phyloP scores from a whole-genome alignment of 2,113 vertebrate genomes.

The Mus spicilegus region DNA sequence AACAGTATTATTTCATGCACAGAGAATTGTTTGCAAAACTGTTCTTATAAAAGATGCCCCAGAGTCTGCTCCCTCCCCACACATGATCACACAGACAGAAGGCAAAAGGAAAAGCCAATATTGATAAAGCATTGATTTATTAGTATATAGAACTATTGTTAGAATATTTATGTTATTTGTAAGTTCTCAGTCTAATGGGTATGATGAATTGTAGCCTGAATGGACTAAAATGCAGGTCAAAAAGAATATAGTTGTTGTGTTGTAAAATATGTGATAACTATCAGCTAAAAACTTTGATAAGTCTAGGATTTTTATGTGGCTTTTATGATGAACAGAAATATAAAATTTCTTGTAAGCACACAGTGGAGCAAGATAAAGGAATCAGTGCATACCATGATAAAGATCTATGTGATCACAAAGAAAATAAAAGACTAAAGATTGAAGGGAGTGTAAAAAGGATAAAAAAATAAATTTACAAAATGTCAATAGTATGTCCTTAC shows the following conservation, averaged over 20 bases:
- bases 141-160: background rate
- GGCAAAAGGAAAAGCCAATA: background rate
- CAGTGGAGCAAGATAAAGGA: background rate
- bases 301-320: background rate
- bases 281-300: background rate
- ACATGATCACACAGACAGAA: background rate
- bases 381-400: background rate
- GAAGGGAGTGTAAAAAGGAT: background rate
- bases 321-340: background rate
- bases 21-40: background rate
- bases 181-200: background rate
- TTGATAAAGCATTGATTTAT: background rate
- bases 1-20: slow-evolving; percentile 25
- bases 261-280: background rate
- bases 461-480: no score
- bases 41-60: background rate
- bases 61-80: no score
- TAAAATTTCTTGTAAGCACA: background rate
- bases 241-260: background rate
- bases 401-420: background rate
- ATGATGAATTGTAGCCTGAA: background rate
- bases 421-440: background rate
- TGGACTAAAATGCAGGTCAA: background rate
- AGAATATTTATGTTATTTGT: background rate
- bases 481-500: background rate